These are phyloP conservation scores for Anastrepha ludens DNA, from an alignment of 1,140 invertebrate species.

Conservation along the genomic window DNA sequence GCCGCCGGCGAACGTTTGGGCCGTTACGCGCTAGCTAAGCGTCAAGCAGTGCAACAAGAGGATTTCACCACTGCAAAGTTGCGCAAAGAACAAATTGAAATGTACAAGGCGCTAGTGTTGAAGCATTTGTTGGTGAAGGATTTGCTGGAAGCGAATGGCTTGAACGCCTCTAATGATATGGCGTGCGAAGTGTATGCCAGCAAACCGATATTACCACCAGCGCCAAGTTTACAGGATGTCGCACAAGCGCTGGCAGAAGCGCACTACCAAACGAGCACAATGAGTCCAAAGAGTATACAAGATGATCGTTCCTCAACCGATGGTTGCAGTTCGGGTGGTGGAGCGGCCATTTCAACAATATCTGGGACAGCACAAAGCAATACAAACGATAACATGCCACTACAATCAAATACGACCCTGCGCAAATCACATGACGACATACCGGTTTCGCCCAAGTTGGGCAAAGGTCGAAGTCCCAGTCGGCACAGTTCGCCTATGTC, in stretches of 20 bases:
- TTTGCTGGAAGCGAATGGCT: slow-evolving; percentile 87
- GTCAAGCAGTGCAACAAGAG: slow-evolving; percentile 91
- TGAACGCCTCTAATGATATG: slow-evolving; percentile 74
- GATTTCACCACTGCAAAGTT: slow-evolving; percentile 92
- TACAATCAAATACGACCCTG: slow-evolving; percentile 57
- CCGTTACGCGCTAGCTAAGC: slow-evolving; percentile 92
- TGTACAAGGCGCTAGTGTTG: slow-evolving; percentile 83
- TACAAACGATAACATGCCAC: slow-evolving; percentile 56
- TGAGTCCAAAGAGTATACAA: slow-evolving; percentile 63
- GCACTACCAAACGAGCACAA: slow-evolving; percentile 58
- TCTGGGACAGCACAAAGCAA: neutral
- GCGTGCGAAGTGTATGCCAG: slow-evolving; percentile 70
- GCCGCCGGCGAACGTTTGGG: slow-evolving; percentile 91
- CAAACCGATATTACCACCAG: slow-evolving; percentile 69
- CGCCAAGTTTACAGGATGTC: slow-evolving; percentile 72
- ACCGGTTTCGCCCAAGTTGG: slow-evolving; percentile 68
- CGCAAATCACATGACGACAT: slow-evolving; percentile 71
- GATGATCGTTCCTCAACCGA: slow-evolving; percentile 67
- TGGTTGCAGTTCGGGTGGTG: slow-evolving; percentile 60
- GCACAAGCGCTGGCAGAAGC: slow-evolving; percentile 68
- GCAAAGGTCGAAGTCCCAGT: slow-evolving; percentile 62
- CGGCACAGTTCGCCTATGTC: slow-evolving; percentile 73
- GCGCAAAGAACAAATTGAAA: slow-evolving; percentile 92
- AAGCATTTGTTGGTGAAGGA: slow-evolving; percentile 82
- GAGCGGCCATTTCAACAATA: neutral